phyloP scores from a whole-genome alignment of 2,888 invertebrate species.

The Psylliodes chrysocephalus region DNA sequence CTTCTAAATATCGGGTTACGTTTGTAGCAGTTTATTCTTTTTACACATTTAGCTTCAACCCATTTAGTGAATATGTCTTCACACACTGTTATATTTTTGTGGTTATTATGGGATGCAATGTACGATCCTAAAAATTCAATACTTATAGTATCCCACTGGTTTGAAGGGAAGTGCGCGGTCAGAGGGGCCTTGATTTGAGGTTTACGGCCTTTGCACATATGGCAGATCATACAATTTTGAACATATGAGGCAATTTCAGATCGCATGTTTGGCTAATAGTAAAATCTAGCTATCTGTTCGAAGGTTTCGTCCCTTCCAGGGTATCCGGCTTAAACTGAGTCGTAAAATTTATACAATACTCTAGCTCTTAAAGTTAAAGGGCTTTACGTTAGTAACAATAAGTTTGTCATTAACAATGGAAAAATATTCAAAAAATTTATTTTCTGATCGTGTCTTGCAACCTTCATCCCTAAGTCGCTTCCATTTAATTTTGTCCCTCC shows the following conservation, averaged over 20 bases:
- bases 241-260: slow-evolving; percentile 27
- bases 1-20: not conserved
- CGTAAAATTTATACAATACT: slow-evolving; percentile 17
- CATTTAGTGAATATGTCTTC: slow-evolving; percentile 22
- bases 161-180: not conserved
- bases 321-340: slow-evolving; percentile 35
- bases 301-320: slow-evolving; percentile 46
- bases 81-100: slow-evolving; percentile 15
- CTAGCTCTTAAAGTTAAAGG: not conserved
- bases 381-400: not conserved
- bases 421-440: not conserved
- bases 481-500: not conserved
- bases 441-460: not conserved
- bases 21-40: not conserved
- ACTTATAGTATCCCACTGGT: slow-evolving; percentile 16
- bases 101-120: not conserved
- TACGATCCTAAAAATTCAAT: slow-evolving; percentile 33
- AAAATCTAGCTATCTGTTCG: slow-evolving; percentile 35
- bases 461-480: not conserved
- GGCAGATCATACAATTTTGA: slow-evolving; percentile 13
- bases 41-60: slow-evolving; percentile 12
- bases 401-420: not conserved
- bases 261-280: slow-evolving; percentile 47
- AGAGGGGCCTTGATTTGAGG: slow-evolving; percentile 10
- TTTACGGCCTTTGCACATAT: slow-evolving; percentile 1